These are phyloP conservation scores for Zeus faber DNA, from an alignment of 2,113 vertebrate genomes.

Conservation along the genomic window DNA sequence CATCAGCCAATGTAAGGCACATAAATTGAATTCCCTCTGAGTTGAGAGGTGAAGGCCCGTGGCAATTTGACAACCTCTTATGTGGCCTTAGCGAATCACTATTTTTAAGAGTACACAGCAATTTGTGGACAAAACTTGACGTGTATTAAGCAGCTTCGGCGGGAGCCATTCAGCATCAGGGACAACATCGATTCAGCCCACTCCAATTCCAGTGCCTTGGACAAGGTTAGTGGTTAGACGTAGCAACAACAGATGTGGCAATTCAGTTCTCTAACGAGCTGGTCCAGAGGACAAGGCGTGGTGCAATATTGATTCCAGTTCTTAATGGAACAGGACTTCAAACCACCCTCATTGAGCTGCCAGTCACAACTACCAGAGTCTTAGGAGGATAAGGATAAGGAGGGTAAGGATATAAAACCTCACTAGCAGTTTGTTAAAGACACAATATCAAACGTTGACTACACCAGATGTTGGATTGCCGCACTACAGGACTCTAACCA, in stretches of 20 bases:
- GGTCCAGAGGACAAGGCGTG: background rate
- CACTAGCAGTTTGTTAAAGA: too few relatives aligned
- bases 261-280: background rate
- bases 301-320: conserved; percentile 14
- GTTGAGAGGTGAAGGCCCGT: conserved; percentile 8
- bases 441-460: too few relatives aligned
- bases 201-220: background rate
- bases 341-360: conserved; percentile 7
- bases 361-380: background rate
- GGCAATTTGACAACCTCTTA: background rate
- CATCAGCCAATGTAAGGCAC: background rate
- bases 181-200: background rate
- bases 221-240: background rate
- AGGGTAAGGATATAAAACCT: too few relatives aligned
- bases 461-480: too few relatives aligned
- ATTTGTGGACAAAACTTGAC: background rate
- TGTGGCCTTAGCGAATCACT: conserved; percentile 4
- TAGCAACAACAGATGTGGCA: background rate
- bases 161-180: conserved; percentile 7
- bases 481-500: too few relatives aligned
- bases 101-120: background rate
- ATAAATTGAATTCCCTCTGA: conserved; percentile 16
- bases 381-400: too few relatives aligned
- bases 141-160: background rate
- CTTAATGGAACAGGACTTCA: conserved; percentile 10